These are phyloP conservation scores for Clamator glandarius DNA, from an alignment of 2,797 vertebrate species.

Conservation along the genomic window DNA sequence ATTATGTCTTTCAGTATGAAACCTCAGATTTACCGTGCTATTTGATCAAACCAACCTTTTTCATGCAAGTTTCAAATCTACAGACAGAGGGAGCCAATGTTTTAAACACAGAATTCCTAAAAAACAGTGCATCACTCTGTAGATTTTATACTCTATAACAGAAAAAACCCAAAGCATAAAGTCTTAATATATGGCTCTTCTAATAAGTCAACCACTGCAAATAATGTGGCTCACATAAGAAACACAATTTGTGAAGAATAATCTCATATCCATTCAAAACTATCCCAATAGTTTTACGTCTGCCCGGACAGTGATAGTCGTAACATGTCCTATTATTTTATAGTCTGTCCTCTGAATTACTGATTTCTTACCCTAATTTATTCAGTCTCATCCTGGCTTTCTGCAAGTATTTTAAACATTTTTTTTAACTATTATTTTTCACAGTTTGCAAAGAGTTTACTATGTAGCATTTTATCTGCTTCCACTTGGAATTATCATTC, in stretches of 20 bases:
- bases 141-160: neutral
- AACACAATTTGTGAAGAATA: neutral
- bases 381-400: neutral
- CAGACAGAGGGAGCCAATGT: neutral
- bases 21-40: neutral
- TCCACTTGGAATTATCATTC: neutral
- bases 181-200: neutral
- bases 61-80: neutral
- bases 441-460: neutral
- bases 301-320: neutral
- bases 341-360: neutral
- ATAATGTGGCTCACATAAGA: neutral
- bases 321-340: neutral
- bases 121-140: neutral
- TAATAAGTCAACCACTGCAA: neutral
- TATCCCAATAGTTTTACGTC: neutral
- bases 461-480: neutral
- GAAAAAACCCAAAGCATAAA: neutral
- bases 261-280: neutral
- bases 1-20: neutral
- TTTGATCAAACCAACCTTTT: neutral
- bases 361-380: neutral
- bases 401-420: neutral
- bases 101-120: neutral
- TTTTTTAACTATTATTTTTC: neutral